Evolutionary conservation across 2,888 invertebrate genomes (phyloP), one percentile per base, ranked within the genome.

Genomic region (Pachydiplax longipennis): DNA sequence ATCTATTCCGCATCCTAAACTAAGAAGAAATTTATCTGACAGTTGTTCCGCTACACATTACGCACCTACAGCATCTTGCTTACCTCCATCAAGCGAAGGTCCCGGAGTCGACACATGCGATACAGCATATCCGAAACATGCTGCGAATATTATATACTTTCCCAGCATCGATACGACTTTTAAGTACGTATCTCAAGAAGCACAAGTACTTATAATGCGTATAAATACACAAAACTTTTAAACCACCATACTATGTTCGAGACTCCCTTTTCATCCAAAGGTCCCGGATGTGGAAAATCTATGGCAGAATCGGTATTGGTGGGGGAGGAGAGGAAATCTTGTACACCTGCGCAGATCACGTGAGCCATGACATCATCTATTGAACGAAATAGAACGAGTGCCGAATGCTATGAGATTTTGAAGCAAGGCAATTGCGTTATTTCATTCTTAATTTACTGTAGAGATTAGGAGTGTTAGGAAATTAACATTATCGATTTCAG

Each of bases 281-380:
- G 61, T 87, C 87, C 87, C 61, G 87, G 87, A 83, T 83, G 87
- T 87, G 40, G 87, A 87, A 87, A 87, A 87, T 87, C 87, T 87
- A 87, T 87, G 87, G 87, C 87, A 83, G 87, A 87, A 87, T 87
- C 87, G 61, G 87, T 65, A 37, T 65, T 87, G 61, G 87, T 87
- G 65, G 87, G 87, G 87, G 87, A 87, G 87, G 87, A 65, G 87
- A 87, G 91, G 90, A 81, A 90, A 90, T 91, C 90, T 90, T 80
- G 90, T 91, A 91, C 92, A 92, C 92, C 91, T 92, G 92, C 91
- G 91, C 91, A 91, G 90, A 91, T 91, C 91, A 91, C 91, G 91
- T 91, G 91, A 91, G 80, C 90, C 90, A 83, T 92, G 92, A 92
- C 92, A 91, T 92, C 92, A 92, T 80, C 83, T 92, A 92, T 91